These are phyloP conservation scores for Leptura quadrifasciata DNA, from an alignment of 2,888 invertebrate genomes.

Conservation along the genomic window DNA sequence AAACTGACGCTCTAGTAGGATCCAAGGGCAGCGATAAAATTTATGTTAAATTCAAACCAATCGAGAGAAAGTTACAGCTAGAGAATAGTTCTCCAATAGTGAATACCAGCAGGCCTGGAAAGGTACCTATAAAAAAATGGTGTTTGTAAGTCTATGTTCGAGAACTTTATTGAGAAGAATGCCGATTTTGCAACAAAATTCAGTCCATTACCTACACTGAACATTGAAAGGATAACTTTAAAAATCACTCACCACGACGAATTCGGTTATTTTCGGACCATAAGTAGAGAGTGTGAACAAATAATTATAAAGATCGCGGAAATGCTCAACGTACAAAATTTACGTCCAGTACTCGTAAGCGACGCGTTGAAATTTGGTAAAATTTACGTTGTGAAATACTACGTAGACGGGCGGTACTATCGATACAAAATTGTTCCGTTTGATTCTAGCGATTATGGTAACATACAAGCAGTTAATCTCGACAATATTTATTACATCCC, in stretches of 20 bases:
- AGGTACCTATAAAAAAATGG: constrained; percentile 77
- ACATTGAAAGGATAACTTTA: constrained; percentile 60
- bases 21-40: constrained; percentile 78
- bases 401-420: constrained; percentile 74
- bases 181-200: constrained; percentile 57
- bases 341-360: constrained; percentile 64
- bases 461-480: constrained; percentile 74
- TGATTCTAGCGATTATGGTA: constrained; percentile 81
- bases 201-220: constrained; percentile 62
- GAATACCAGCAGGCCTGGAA: constrained; percentile 76
- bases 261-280: constrained; percentile 83
- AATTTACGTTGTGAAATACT: constrained; percentile 78
- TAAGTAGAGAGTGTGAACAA: constrained; percentile 73
- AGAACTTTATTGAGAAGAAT: constrained; percentile 51
- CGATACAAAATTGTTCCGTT: constrained; percentile 76
- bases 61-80: constrained; percentile 60
- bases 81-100: constrained; percentile 70
- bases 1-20: constrained; percentile 75
- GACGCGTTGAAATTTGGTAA: constrained; percentile 72
- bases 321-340: constrained; percentile 70
- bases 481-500: constrained; percentile 74
- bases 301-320: constrained; percentile 68
- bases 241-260: constrained; percentile 75
- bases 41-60: constrained; percentile 79
- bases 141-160: constrained; percentile 18